Evolutionary conservation across 2,797 vertebrate species (phyloP).

Genomic region (Crenichthys baileyi): DNA sequence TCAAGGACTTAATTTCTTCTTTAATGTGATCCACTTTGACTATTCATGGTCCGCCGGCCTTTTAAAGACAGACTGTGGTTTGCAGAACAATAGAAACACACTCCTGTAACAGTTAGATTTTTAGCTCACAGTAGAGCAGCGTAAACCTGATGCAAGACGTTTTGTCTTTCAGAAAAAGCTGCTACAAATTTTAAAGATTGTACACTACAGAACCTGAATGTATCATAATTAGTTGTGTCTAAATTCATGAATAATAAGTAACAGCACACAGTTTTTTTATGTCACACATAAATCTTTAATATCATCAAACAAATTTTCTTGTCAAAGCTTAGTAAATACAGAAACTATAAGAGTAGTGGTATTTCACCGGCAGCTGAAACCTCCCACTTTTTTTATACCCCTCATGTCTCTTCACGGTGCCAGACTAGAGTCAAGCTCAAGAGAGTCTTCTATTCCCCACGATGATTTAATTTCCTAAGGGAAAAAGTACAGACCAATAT

Average conservation of each 20-base stretch:
- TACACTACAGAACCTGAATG: not conserved
- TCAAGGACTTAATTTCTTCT: constrained; percentile 24
- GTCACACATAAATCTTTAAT: not conserved
- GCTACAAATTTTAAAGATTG: not conserved
- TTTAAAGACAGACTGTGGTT: no score
- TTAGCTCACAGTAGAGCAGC: no score
- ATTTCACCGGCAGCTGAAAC: no score
- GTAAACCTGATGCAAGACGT: not conserved
- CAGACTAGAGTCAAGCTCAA: no score
- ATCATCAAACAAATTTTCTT: not conserved
- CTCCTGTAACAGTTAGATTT: not conserved
- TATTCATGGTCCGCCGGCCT: not conserved
- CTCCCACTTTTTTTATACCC: no score
- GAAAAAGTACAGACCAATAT: no score
- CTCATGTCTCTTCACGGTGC: no score
- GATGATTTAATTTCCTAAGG: no score
- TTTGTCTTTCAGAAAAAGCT: not conserved
- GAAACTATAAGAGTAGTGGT: no score
- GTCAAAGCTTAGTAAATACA: not conserved
- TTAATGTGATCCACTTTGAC: constrained; percentile 15
- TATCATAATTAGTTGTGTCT: not conserved
- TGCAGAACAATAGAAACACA: not conserved
- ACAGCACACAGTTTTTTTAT: not conserved
- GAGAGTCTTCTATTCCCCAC: no score
- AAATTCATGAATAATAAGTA: not conserved